Conservation (phyloP, 2,888 invertebrate species). For the Dynastes grantii region DNA sequence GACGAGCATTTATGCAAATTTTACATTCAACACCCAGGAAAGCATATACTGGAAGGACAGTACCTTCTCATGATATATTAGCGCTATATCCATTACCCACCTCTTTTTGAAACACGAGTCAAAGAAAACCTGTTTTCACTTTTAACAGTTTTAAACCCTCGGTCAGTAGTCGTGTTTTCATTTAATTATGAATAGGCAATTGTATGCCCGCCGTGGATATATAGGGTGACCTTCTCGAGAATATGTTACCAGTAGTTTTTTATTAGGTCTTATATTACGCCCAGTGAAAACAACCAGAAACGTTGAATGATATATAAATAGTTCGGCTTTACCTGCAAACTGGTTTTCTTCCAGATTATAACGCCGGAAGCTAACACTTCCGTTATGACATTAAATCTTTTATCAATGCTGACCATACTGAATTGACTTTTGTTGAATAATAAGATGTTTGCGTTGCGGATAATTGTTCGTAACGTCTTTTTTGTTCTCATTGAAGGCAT, state of each 20-base stretch:
- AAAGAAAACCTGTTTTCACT: slow-evolving; percentile 42
- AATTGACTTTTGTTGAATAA: slow-evolving; percentile 52
- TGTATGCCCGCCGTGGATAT: slow-evolving; percentile 33
- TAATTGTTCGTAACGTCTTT: slow-evolving; percentile 49
- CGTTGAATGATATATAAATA: slow-evolving; percentile 43
- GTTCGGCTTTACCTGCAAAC: slow-evolving; percentile 46
- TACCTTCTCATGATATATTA: slow-evolving; percentile 33
- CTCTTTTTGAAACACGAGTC: slow-evolving; percentile 46
- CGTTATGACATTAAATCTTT: slow-evolving; percentile 47
- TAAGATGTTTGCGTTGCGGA: slow-evolving; percentile 51
- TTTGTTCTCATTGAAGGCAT: neutral
- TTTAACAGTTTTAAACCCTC: slow-evolving; percentile 44
- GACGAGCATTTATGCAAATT: slow-evolving; percentile 40
- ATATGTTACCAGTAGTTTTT: slow-evolving; percentile 20
- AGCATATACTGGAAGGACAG: neutral
- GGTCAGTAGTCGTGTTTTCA: slow-evolving; percentile 37
- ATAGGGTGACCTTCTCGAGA: slow-evolving; percentile 35
- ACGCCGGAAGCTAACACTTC: slow-evolving; percentile 45
- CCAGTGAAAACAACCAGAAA: slow-evolving; percentile 37
- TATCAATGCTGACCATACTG: slow-evolving; percentile 51
- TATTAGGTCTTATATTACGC: slow-evolving; percentile 27
- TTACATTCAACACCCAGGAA: slow-evolving; percentile 29
- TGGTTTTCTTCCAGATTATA: slow-evolving; percentile 31
- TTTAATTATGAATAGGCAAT: slow-evolving; percentile 41
- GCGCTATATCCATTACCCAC: slow-evolving; percentile 44